Evolutionary conservation across 2,888 invertebrate genomes (phyloP).

Genomic region (Flexamia atlantica): DNA sequence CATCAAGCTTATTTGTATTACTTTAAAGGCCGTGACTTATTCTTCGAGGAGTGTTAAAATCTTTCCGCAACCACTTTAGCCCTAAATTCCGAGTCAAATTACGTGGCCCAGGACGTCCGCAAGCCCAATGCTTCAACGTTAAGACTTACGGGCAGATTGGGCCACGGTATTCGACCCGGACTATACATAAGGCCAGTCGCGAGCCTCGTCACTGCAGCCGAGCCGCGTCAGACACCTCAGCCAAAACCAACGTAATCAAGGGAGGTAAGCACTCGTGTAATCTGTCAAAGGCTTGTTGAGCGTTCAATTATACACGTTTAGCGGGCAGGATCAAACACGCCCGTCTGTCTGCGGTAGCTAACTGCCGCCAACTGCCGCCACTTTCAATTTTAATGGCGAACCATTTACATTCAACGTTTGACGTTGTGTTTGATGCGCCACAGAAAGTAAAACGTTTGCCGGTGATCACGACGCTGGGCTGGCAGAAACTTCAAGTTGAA

Average conservation of each 20-base stretch:
- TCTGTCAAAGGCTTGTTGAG: conserved; percentile 31
- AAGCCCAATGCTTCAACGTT: too few relatives aligned
- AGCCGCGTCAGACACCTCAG: neutral
- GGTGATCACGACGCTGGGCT: neutral
- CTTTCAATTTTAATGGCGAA: conserved; percentile 23
- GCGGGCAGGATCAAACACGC: neutral
- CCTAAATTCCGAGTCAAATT: too few relatives aligned
- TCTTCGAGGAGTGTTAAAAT: too few relatives aligned
- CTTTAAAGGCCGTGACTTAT: too few relatives aligned
- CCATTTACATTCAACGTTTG: conserved; percentile 18
- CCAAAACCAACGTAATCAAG: conserved; percentile 35
- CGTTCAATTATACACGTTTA: conserved; percentile 61
- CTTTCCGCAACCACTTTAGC: too few relatives aligned
- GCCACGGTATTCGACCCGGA: too few relatives aligned
- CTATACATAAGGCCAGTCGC: too few relatives aligned
- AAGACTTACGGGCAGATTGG: too few relatives aligned
- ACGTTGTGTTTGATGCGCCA: neutral
- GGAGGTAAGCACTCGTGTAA: conserved; percentile 38
- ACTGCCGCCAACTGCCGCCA: neutral
- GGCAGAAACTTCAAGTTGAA: neutral
- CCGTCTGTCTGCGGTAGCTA: conserved; percentile 15
- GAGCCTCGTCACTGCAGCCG: too few relatives aligned
- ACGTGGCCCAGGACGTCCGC: too few relatives aligned
- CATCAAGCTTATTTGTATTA: too few relatives aligned
- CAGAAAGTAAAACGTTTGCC: too few relatives aligned